Evolutionary conservation across 2,113 vertebrate genomes (phyloP), one percentile per base, ranked within the genome.

Genomic region (Carassius gibelio): DNA sequence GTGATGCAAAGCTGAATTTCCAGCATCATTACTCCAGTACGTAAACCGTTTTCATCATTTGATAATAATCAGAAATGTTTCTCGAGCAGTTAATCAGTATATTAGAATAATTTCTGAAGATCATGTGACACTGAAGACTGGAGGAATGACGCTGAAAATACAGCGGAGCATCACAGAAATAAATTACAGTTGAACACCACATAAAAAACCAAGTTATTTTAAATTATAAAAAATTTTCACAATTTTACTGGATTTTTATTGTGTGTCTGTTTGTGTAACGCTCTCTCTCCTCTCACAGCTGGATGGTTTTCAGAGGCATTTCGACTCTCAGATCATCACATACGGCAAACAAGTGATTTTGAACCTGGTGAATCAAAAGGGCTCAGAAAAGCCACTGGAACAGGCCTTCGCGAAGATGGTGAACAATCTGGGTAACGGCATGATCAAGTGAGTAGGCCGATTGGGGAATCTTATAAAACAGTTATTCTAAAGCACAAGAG

Each of bases 251-350:
- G 8, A 21, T 59, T n/a, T 59, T 69, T 69, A 36, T 69, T 52
- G 0, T 59, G 68, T 10, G 87, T 57, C 71, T 23, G 8, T 10
- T 26, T 26, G 72, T 59, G 61, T 23, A 19, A 3, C 69, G 5
- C 30, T 21, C 17, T 59, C 57, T 48, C 78, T 45, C 81, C 30
- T 89, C 15, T 89, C 83, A 48, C 85, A 99, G 98, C 92, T 97
- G 95, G 97, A 99, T 89, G 98, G 97, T 85, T 97, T 99, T 91
- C 97, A 99, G 94, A 96, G 98, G 89, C 98, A 99, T 89, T 99
- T 99, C 93, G 97, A 99, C 91, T 97, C 97, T 0, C 98, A 99
- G 92, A 95, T 97, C 86, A 96, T 99, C 89, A 96, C 96, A 87
- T 99, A 99, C 91, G 98, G 97, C 89, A 97, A 95, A 89, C 98